A percentile compares a stretch with the other conserved stretches of the same genome.
phyloP scores from a whole-genome alignment of 2,888 invertebrate species.

The Alsophila aescularia region DNA sequence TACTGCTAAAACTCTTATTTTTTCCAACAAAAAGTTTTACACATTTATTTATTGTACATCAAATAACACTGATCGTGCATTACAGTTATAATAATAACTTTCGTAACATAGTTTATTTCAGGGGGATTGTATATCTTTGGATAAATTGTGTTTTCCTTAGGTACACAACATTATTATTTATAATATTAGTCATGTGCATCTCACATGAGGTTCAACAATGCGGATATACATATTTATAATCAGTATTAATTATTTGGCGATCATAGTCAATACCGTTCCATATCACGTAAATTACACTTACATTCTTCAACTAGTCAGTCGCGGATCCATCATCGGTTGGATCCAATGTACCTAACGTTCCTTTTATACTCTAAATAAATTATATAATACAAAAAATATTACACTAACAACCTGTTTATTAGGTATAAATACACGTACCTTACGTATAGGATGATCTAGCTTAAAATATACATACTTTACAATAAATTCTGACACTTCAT shows the following conservation, averaged over 20 bases:
- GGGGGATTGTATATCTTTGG: constrained; percentile 64
- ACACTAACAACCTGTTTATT: constrained; percentile 71
- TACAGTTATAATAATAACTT: constrained; percentile 44
- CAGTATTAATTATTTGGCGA: constrained; percentile 81
- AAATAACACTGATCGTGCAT: constrained; percentile 73
- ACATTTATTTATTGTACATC: constrained; percentile 75
- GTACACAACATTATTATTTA: constrained; percentile 38
- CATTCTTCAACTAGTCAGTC: constrained; percentile 83
- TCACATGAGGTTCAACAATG: constrained; percentile 74
- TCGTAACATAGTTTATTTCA: constrained; percentile 47
- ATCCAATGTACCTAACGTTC: constrained; percentile 77
- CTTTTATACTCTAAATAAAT: constrained; percentile 80
- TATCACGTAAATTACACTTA: constrained; percentile 81
- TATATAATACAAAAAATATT: constrained; percentile 83
- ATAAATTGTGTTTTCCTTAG: constrained; percentile 45
- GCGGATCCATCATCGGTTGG: constrained; percentile 72
- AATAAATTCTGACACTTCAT: constrained; percentile 58
- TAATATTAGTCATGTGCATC: constrained; percentile 60
- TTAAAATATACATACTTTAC: constrained; percentile 60
- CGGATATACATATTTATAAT: constrained; percentile 61
- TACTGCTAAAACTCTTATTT: constrained; percentile 69
- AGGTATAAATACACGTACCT: constrained; percentile 67
- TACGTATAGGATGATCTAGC: constrained; percentile 64
- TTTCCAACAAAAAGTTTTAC: constrained; percentile 72
- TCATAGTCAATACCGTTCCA: constrained; percentile 77